Percentiles rank a stretch among this genome's conserved stretches.
Conservation (phyloP, 23 tunicate species). For the Halocynthia aurantium region DNA sequence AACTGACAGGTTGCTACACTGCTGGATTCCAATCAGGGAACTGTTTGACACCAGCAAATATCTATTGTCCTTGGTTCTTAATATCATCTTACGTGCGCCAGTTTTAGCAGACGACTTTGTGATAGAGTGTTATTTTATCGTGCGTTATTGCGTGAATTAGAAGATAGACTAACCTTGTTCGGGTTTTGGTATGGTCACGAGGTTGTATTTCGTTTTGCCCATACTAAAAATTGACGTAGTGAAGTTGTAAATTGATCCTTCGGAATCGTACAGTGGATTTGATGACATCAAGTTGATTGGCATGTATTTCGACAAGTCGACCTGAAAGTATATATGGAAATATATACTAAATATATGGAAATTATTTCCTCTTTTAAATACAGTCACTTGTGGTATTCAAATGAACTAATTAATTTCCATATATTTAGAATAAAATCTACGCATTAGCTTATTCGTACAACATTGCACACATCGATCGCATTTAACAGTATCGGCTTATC, state of each 20-base stretch:
- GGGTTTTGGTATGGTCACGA: slow-evolving; percentile 43
- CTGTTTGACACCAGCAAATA: too few species aligned
- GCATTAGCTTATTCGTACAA: too few species aligned
- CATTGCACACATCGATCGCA: too few species aligned
- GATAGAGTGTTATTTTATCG: not conserved
- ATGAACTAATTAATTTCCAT: too few species aligned
- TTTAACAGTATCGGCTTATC: too few species aligned
- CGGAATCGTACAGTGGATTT: slow-evolving; percentile 66
- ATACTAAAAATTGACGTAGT: slow-evolving; percentile 65
- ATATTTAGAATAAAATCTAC: too few species aligned
- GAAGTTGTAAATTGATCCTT: slow-evolving; percentile 55
- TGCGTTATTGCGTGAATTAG: not conserved
- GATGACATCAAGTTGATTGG: slow-evolving; percentile 85
- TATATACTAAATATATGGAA: not conserved
- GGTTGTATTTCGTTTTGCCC: slow-evolving; percentile 78
- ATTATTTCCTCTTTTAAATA: too few species aligned
- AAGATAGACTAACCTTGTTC: not conserved
- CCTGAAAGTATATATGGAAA: slow-evolving; percentile 27
- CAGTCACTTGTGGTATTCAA: too few species aligned
- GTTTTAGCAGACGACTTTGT: not conserved
- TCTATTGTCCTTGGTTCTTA: too few species aligned
- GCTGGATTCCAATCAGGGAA: not conserved
- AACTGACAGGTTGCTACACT: not conserved
- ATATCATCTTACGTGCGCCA: too few species aligned
- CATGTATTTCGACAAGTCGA: slow-evolving; percentile 69